Evolutionary conservation across 2,113 vertebrate species (phyloP), one percentile per base, ranked within the genome.

Genomic region (Lontra canadensis): DNA sequence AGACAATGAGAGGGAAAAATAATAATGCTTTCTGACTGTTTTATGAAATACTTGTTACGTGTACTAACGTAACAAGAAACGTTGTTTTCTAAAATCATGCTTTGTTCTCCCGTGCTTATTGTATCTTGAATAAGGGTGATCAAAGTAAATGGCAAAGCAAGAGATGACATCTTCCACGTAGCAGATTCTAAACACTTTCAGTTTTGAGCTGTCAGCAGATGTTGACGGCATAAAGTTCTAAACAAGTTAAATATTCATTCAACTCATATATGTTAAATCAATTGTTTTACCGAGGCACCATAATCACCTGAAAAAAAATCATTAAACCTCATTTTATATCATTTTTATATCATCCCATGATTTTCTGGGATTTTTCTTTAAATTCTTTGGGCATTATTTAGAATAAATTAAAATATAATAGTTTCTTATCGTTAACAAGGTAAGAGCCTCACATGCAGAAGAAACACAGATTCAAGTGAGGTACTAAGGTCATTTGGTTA

Each of bases 381-480:
- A 88, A 81, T 1, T 96, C 74, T 26, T 25, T 44, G 78, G 49
- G 6, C 29, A 96, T 97, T 97, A 96, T 81, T 82, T 82, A 97
- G 90, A 92, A 36, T 92, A 82, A 97, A 98, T 88, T 88, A 88
- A 85, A 96, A 96, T 95, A 74, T 96, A 98, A 97, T 71, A 92
- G 80, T 97, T 98, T 98, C 98, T 98, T 97, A 97, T 81, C 79
- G 95, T 44, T 97, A 98, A 98, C 78, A 98, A 97, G 93, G 49
- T 93, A 98, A 98, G 85, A 82, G 82, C 20, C 79, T 44, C 90
- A 97, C 97, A 96, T 90, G 94, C 94, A 98, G 73, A 97, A 97
- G 89, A 98, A 95, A 92, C n/a, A 96, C 86, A 97, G 82, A 90
- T 95, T 97, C 79, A 96, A 94, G 95, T 97, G 94, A 98, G 29